phyloP scores from a whole-genome alignment of 2,113 vertebrate genomes.

The Silurus asotus region DNA sequence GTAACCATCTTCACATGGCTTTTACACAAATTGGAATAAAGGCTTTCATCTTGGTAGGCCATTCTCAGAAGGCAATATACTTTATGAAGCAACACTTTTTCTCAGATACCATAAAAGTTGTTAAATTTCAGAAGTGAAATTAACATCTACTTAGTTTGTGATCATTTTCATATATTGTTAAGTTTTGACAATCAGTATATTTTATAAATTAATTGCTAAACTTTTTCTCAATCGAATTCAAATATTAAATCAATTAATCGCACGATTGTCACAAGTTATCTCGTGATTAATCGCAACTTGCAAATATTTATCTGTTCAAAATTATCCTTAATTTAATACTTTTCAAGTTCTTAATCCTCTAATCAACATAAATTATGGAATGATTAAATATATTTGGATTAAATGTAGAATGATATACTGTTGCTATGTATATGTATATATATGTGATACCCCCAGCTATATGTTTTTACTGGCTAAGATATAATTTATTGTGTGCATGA shows the following conservation, averaged over 20 bases:
- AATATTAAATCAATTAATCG: too few species aligned
- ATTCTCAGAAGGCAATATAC: conserved; percentile 25
- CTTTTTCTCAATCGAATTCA: background rate
- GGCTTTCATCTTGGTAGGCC: conserved; percentile 27
- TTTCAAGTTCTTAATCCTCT: too few species aligned
- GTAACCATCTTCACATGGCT: conserved; percentile 25
- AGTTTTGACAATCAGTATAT: background rate
- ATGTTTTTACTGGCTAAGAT: background rate
- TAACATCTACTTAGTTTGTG: background rate
- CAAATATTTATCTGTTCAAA: too few species aligned
- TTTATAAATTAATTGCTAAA: conserved; percentile 12
- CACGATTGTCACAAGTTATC: too few species aligned
- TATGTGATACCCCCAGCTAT: background rate
- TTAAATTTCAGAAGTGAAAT: background rate
- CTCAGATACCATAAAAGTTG: background rate
- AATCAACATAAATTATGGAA: background rate
- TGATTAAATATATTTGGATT: background rate
- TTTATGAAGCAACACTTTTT: conserved; percentile 19
- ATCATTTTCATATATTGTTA: background rate
- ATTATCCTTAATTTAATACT: too few species aligned
- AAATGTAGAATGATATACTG: background rate
- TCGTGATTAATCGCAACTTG: too few species aligned
- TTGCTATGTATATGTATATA: background rate
- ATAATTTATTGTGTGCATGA: background rate
- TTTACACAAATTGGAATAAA: conserved; percentile 37